These are phyloP conservation scores for Nymphalis urticae DNA, from an alignment of 2,888 invertebrate genomes.

Conservation along the genomic window DNA sequence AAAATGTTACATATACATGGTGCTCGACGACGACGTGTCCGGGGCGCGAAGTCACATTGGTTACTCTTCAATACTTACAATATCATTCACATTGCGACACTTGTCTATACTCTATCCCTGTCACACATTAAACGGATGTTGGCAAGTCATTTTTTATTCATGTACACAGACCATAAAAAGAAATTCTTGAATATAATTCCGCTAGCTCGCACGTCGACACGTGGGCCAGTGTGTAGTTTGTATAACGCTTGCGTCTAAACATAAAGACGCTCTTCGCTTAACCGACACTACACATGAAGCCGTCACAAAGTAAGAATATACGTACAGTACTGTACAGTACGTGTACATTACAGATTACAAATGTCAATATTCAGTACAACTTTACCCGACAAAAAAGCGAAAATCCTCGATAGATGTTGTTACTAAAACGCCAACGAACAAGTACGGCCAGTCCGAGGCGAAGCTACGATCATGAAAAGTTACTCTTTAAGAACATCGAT, in stretches of 20 bases:
- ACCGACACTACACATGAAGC: constrained; percentile 22
- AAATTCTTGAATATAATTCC: neutral
- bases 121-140: neutral
- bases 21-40: neutral
- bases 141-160: constrained; percentile 15
- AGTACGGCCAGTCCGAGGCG: neutral
- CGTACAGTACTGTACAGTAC: constrained; percentile 2
- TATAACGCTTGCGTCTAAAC: neutral
- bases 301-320: constrained; percentile 21
- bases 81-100: constrained; percentile 6
- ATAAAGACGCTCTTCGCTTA: neutral
- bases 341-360: constrained; percentile 16
- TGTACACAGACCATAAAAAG: neutral
- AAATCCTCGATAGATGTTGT: too few species aligned
- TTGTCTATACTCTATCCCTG: neutral
- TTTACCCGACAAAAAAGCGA: constrained; percentile 6
- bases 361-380: constrained; percentile 12
- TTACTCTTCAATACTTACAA: neutral
- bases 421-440: neutral
- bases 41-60: neutral
- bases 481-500: constrained; percentile 12
- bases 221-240: neutral
- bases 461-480: neutral
- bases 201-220: neutral
- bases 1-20: neutral